phyloP scores from a whole-genome alignment of 1,140 invertebrate species.

The Drosophila bipectinata region DNA sequence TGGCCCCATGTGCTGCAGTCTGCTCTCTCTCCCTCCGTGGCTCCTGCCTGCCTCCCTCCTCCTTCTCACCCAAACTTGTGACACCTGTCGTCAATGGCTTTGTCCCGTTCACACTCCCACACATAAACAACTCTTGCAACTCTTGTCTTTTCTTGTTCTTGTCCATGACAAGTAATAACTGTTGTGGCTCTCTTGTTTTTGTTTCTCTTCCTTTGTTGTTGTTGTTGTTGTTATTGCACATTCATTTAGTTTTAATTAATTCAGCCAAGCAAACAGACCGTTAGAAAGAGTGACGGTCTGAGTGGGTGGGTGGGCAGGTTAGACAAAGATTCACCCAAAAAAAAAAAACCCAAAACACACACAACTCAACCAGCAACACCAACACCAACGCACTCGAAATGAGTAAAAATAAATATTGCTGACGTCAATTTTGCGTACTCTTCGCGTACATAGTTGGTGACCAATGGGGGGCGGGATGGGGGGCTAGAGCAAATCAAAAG shows the following conservation, averaged over 20 bases:
- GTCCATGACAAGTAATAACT: slow-evolving; percentile 55
- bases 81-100: slow-evolving; percentile 24
- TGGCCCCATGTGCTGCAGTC: slow-evolving; percentile 19
- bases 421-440: slow-evolving; percentile 84
- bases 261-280: slow-evolving; percentile 57
- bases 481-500: slow-evolving; percentile 22
- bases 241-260: slow-evolving; percentile 79
- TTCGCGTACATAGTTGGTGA: slow-evolving; percentile 13
- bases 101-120: slow-evolving; percentile 6
- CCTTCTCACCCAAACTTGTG: not conserved
- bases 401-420: slow-evolving; percentile 78
- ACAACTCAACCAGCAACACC: slow-evolving; percentile 20
- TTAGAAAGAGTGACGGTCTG: slow-evolving; percentile 5
- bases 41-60: too few relatives aligned
- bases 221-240: slow-evolving; percentile 52
- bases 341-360: slow-evolving; percentile 7
- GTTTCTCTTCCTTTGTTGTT: not conserved
- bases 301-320: not conserved
- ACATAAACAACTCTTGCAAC: not conserved
- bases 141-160: slow-evolving; percentile 8
- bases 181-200: slow-evolving; percentile 30
- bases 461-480: too few relatives aligned
- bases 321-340: slow-evolving; percentile 17
- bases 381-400: slow-evolving; percentile 54
- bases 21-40: not conserved